Conservation (phyloP, 2,113 vertebrate genomes). For the Propithecus coquereli region DNA sequence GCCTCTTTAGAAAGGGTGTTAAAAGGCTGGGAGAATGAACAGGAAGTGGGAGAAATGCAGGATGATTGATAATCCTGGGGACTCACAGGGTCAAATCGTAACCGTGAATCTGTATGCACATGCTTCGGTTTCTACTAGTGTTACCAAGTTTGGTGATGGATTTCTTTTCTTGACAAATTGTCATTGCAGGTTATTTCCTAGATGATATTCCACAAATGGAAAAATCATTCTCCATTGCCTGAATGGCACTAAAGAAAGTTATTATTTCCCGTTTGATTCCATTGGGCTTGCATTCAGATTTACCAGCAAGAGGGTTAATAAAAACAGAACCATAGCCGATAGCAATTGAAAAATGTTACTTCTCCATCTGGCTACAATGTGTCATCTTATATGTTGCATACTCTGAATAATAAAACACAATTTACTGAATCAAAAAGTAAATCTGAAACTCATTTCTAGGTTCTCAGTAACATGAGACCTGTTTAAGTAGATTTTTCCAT, state of each 20-base stretch:
- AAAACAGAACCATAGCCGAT: slow-evolving; percentile 66
- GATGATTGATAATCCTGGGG: slow-evolving; percentile 44
- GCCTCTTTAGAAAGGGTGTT: neutral
- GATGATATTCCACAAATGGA: slow-evolving; percentile 72
- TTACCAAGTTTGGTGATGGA: slow-evolving; percentile 72
- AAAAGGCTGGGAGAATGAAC: neutral
- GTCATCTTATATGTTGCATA: slow-evolving; percentile 48
- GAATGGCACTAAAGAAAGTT: slow-evolving; percentile 71
- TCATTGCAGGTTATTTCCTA: slow-evolving; percentile 65
- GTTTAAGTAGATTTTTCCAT: slow-evolving; percentile 55
- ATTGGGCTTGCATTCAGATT: slow-evolving; percentile 70
- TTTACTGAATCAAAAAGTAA: slow-evolving; percentile 53
- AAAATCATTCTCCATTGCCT: slow-evolving; percentile 72
- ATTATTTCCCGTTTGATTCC: slow-evolving; percentile 71
- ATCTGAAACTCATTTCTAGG: slow-evolving; percentile 42
- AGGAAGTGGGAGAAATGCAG: neutral
- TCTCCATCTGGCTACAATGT: slow-evolving; percentile 53
- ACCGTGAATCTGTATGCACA: slow-evolving; percentile 41
- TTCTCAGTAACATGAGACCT: slow-evolving; percentile 30
- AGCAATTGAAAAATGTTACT: slow-evolving; percentile 68
- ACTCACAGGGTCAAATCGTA: slow-evolving; percentile 51
- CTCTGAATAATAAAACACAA: slow-evolving; percentile 59
- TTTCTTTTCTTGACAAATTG: slow-evolving; percentile 73
- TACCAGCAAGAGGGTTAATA: slow-evolving; percentile 70
- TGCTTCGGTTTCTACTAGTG: neutral